Evolutionary conservation across 2,113 vertebrate species (phyloP).

Genomic region (Phalacrocorax aristotelis): DNA sequence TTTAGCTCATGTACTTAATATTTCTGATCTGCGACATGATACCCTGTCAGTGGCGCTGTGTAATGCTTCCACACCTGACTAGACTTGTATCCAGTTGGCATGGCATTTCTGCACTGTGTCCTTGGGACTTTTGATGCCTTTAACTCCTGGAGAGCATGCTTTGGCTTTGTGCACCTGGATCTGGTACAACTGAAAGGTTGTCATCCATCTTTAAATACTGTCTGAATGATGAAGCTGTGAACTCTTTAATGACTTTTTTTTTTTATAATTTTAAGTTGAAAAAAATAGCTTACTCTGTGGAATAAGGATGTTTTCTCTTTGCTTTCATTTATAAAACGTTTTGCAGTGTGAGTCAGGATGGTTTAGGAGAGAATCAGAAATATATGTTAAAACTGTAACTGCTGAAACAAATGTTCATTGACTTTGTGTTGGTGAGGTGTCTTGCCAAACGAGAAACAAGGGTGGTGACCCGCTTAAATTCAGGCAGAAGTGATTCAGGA

Average conservation of each 20-base stretch:
- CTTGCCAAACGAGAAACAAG: neutral
- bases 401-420: neutral
- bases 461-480: neutral
- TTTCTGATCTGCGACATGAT: rapidly evolving
- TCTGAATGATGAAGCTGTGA: neutral
- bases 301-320: neutral
- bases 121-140: neutral
- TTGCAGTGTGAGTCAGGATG: neutral
- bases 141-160: neutral
- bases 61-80: neutral
- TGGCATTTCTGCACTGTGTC: neutral
- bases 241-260: neutral
- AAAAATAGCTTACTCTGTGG: neutral
- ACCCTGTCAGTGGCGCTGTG: neutral
- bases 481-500: neutral
- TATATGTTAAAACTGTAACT: neutral
- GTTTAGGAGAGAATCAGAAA: neutral
- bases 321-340: neutral
- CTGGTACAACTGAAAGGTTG: neutral
- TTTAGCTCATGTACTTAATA: neutral
- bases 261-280: neutral
- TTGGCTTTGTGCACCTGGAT: neutral
- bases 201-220: neutral
- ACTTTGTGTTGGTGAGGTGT: neutral
- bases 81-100: neutral